Conservation (phyloP, 2,888 invertebrate species). For the Plagodis pulveraria region DNA sequence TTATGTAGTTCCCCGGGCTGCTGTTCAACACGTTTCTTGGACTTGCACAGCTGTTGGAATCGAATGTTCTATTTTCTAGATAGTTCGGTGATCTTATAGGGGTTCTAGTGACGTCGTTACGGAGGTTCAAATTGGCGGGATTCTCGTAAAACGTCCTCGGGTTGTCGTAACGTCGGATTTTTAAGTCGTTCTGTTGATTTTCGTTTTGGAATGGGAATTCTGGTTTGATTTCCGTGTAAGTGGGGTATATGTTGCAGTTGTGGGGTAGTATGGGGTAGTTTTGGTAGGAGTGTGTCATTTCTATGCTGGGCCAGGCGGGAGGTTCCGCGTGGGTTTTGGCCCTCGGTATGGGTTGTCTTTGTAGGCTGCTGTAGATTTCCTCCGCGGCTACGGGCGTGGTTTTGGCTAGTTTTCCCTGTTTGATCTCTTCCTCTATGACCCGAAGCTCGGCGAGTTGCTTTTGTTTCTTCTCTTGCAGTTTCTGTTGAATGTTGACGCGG, state of each 20-base stretch:
- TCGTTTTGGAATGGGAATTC: constrained; percentile 57
- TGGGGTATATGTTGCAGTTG: constrained; percentile 70
- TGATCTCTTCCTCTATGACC: constrained; percentile 92
- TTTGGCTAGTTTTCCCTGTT: constrained; percentile 90
- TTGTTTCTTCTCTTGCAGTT: constrained; percentile 94
- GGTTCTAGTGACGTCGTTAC: constrained; percentile 56
- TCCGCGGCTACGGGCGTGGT: constrained; percentile 81
- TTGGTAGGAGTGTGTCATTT: constrained; percentile 76
- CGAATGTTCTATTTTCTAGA: constrained; percentile 64
- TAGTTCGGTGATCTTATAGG: constrained; percentile 68
- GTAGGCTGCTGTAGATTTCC: constrained; percentile 82
- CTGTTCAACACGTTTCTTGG: constrained; percentile 69
- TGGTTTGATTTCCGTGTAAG: constrained; percentile 75
- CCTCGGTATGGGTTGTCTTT: constrained; percentile 88
- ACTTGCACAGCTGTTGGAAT: constrained; percentile 62
- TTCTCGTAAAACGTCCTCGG: constrained; percentile 72
- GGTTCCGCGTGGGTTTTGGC: constrained; percentile 88
- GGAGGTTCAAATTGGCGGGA: constrained; percentile 52
- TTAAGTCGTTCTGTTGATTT: constrained; percentile 54
- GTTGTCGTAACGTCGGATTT: constrained; percentile 62
- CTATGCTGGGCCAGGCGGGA: constrained; percentile 78
- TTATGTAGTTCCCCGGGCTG: constrained; percentile 69
- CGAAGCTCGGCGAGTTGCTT: constrained; percentile 93
- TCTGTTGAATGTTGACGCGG: constrained; percentile 93
- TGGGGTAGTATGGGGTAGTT: constrained; percentile 74